These are phyloP conservation scores for Dendrophyllia cribrosa DNA, from an alignment of 64 coral and sea anemone genomes.

Conservation along the genomic window DNA sequence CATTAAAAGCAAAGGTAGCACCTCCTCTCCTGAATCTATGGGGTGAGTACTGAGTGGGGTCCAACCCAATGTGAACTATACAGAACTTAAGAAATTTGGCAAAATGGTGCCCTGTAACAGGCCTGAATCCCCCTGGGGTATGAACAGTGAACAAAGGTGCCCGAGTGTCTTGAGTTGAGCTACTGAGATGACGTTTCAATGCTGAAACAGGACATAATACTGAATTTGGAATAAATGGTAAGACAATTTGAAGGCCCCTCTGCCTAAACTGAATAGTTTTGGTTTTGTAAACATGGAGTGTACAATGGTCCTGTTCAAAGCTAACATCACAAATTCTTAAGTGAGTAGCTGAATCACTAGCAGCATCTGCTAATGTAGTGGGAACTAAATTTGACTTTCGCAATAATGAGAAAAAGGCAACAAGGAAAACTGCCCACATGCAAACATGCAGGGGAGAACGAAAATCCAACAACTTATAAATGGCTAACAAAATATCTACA, in stretches of 20 bases:
- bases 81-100: neutral
- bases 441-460: slow-evolving; percentile 23
- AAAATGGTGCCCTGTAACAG: slow-evolving; percentile 19
- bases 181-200: neutral
- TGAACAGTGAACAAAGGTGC: neutral
- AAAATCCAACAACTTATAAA: slow-evolving; percentile 25
- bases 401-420: slow-evolving; percentile 31
- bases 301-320: neutral
- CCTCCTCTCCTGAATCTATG: slow-evolving; percentile 22
- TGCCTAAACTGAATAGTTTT: slow-evolving; percentile 56
- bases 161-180: neutral
- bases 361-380: neutral
- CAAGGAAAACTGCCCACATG: slow-evolving; percentile 34
- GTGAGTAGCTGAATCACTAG: neutral
- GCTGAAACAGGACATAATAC: slow-evolving; percentile 14
- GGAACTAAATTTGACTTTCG: slow-evolving; percentile 38
- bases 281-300: neutral
- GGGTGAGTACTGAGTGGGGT: slow-evolving; percentile 9
- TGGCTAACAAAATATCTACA: slow-evolving; percentile 17
- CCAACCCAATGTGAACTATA: neutral
- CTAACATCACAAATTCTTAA: neutral
- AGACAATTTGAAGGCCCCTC: neutral
- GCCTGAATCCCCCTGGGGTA: neutral
- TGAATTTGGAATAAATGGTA: neutral
- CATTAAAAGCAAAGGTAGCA: slow-evolving; percentile 31